Evolutionary conservation across 1,140 invertebrate species (phyloP), one percentile per base, ranked within the genome.

Genomic region (Scaptomyza graminum): DNA sequence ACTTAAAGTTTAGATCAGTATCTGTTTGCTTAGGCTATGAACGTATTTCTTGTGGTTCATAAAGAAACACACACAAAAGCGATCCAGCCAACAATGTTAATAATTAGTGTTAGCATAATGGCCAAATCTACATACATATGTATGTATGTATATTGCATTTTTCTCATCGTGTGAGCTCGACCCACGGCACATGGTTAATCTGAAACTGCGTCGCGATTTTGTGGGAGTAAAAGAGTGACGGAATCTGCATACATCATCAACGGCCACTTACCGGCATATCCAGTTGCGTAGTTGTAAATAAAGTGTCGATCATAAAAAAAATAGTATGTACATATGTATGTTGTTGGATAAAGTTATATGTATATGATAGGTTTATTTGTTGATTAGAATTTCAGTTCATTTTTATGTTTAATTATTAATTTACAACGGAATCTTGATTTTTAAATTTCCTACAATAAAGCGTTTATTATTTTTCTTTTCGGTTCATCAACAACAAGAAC

Each of bases 401-500:
- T 39, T 39, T 3, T 1, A 0, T 39, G 11, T 12, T 39, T 31
- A 31, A 31, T 5, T 2, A 25, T 3, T 2, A 25, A 25, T 3
- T 25, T 25, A 90, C 82, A 6, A 79, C 72, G 16, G 91, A 74
- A 12, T 91, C 69, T n/a, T 91, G 77, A 46, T 91, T 77, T 37
- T 77, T 75, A 60, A 94, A 76, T 79, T 93, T 92, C 72, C 94
- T 95, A 79, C 0, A 46, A 56, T 39, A 57, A 28, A 61, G 25
- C 43, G 46, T 37, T 66, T 59, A 15, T 47, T 37, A 47, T 9
- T 12, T 41, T 41, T n/a, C n/a, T 41, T 41, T 41, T 41, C 5
- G 11, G 37, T n/a, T 8, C 37, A 9, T 31, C 39, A 72, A 67
- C 64, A 50, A 73, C 64, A 67, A 28, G 66, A 71, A 82, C 76